Conservation (phyloP, 2,113 vertebrate species). For the Serilophus lunatus region DNA sequence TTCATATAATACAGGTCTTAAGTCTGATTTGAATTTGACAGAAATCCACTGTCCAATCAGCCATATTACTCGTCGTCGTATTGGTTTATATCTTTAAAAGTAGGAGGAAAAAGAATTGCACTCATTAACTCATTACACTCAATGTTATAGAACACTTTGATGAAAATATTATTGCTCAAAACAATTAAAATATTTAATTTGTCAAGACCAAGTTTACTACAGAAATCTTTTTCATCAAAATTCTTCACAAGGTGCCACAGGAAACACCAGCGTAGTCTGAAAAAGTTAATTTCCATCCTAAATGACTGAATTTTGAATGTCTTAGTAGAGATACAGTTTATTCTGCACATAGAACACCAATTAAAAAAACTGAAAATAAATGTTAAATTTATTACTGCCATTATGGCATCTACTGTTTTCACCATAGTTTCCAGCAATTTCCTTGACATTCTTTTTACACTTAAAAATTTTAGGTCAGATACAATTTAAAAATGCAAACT, state of each 20-base stretch:
- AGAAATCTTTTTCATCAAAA: not conserved
- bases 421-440: not conserved
- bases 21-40: conserved; percentile 94
- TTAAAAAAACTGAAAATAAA: not conserved
- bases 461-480: not conserved
- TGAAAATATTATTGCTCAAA: not conserved
- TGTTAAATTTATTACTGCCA: not conserved
- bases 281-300: not conserved
- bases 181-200: not conserved
- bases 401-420: not conserved
- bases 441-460: not conserved
- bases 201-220: not conserved
- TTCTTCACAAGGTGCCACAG: not conserved
- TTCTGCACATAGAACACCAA: not conserved
- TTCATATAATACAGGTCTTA: conserved; percentile 92
- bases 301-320: not conserved
- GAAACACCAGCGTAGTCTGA: not conserved
- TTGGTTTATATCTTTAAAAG: conserved; percentile 87
- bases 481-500: not conserved
- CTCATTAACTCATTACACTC: not conserved
- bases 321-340: not conserved
- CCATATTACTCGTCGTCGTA: conserved; percentile 94
- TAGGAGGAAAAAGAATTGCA: not conserved
- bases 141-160: not conserved
- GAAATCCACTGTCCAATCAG: conserved; percentile 97